Evolutionary conservation across 37 sponge, comb jelly and placozoan species (phyloP).

Genomic region (Ephydatia muelleri): DNA sequence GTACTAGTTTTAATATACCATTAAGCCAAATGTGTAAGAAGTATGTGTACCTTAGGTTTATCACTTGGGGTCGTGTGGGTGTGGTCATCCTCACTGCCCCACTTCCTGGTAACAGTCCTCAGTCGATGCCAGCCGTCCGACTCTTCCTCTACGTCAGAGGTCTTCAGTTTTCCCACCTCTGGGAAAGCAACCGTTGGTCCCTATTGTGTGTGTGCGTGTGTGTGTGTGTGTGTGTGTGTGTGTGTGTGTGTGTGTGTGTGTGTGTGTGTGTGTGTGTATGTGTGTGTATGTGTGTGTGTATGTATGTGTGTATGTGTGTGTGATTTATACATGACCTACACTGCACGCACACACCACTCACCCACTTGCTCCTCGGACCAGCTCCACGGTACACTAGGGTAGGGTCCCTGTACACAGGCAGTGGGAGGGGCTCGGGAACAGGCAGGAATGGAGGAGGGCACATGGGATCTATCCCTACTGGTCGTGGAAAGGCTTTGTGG

Average conservation of each 20-base stretch:
- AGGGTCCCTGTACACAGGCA: neutral
- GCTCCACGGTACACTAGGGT: neutral
- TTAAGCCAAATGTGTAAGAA: too few species aligned
- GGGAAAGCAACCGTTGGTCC: neutral
- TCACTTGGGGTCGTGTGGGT: neutral
- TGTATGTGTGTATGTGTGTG: too few species aligned
- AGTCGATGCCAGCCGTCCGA: constrained; percentile 49
- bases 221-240: constrained; percentile 1
- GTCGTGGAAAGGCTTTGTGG: neutral
- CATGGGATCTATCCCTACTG: neutral
- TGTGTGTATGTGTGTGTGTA: too few species aligned
- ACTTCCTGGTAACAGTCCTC: constrained; percentile 28
- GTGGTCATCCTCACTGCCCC: constrained; percentile 37
- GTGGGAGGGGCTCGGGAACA: neutral
- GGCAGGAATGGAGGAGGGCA: neutral
- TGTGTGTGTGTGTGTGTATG: neutral
- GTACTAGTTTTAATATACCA: too few species aligned
- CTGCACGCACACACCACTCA: neutral
- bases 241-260: constrained; percentile 1
- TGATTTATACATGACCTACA: too few species aligned
- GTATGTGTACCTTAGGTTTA: neutral
- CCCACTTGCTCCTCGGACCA: neutral
- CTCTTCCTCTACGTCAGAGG: constrained; percentile 47
- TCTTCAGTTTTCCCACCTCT: neutral
- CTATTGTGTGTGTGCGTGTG: neutral